Evolutionary conservation across 2,113 vertebrate species (phyloP), one percentile per base, ranked within the genome.

Genomic region (Myotis lucifugus): DNA sequence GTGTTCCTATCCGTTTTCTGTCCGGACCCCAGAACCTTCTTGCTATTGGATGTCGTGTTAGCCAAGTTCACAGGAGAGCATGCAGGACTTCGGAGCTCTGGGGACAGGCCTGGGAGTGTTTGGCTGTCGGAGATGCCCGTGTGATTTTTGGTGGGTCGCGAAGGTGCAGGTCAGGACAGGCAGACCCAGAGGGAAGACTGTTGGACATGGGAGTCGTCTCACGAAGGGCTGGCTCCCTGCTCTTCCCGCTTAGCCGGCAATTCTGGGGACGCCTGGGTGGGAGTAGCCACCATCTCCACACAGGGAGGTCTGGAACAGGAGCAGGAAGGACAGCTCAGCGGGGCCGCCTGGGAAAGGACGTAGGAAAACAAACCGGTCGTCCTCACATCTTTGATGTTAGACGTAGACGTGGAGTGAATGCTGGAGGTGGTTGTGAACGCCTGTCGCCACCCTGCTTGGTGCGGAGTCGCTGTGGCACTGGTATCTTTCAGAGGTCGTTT

Each of bases 21-120:
- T 88, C 78, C 61, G 54, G 56, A 79, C 59, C 76, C 52, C 48
- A 85, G 84, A 50, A 37, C 42, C 77, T 93, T 79, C 54, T 76
- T 74, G 79, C 89, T 78, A 0, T 87, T 11, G 74, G 37, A 34
- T 64, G 64, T 81, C 67, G 50, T 83, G 5, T 37, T 78, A 74
- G 81, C 93, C 70, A 13, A 64, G n/a, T 46, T 88, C n/a, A 34
- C 52, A 17, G 23, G 12, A 76, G 29, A 78, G 54, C 72, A 9
- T 29, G 83, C 13, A 27, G 50, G 73, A 32, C 37, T 8, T 12
- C 79, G 79, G 40, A 18, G 81, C 90, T 79, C 86, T 67, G 11
- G 78, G 56, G 73, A 42, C 4, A 25, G 78, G 52, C 37, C 59
- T 77, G 86, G 69, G 25, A 15, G 3, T 77, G 48, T n/a, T 23